Evolutionary conservation across 2,888 invertebrate species (phyloP).

Genomic region (Chrysopilus asiliformis): DNA sequence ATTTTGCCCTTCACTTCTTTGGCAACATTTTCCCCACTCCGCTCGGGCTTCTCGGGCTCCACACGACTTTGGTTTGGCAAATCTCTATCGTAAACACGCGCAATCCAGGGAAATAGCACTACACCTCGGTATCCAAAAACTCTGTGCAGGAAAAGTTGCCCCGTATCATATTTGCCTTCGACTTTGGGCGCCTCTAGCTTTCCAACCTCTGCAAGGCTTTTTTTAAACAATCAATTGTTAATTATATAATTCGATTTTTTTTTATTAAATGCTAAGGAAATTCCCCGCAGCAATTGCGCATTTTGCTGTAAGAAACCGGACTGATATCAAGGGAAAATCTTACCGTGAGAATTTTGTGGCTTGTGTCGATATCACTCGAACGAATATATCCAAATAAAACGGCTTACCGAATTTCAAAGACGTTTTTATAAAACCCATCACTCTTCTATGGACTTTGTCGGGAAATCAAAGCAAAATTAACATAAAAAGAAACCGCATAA

Average conservation of each 20-base stretch:
- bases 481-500: too few species aligned
- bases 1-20: slow-evolving; percentile 83
- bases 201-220: slow-evolving; percentile 87
- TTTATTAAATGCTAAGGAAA: slow-evolving; percentile 8
- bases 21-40: slow-evolving; percentile 42
- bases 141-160: slow-evolving; percentile 89
- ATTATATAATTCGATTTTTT: neutral
- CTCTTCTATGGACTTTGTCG: too few species aligned
- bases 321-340: neutral
- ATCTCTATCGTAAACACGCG: slow-evolving; percentile 89
- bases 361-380: slow-evolving; percentile 9
- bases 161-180: slow-evolving; percentile 86
- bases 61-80: slow-evolving; percentile 53
- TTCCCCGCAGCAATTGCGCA: neutral
- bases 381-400: slow-evolving; percentile 8
- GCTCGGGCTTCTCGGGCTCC: slow-evolving; percentile 13
- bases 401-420: too few species aligned
- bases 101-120: slow-evolving; percentile 92
- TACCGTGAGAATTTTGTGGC: slow-evolving; percentile 9
- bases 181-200: slow-evolving; percentile 72
- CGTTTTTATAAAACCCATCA: too few species aligned
- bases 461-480: too few species aligned
- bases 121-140: slow-evolving; percentile 97
- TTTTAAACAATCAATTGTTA: slow-evolving; percentile 11
- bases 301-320: neutral